A percentile compares a stretch with the other conserved stretches of the same genome.
Evolutionary conservation across 2,888 invertebrate species (phyloP).

Genomic region (Ophonus ardosiacus): DNA sequence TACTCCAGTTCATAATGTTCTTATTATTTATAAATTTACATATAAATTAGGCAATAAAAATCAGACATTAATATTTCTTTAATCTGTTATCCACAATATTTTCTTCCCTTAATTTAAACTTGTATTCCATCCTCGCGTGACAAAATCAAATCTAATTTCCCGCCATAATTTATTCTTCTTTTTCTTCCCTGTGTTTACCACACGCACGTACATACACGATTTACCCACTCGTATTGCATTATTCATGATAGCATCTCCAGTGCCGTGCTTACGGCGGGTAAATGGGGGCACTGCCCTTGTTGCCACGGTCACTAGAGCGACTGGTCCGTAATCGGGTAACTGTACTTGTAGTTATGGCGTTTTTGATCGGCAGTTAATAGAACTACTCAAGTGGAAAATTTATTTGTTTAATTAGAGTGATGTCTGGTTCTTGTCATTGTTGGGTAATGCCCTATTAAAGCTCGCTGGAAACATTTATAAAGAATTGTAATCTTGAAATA

Average conservation of each 20-base stretch:
- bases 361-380: constrained; percentile 22
- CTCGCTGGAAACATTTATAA: background rate
- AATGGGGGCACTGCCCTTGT: background rate
- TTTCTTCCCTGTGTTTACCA: constrained; percentile 26
- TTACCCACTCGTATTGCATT: background rate
- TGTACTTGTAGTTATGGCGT: constrained; percentile 8
- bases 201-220: background rate
- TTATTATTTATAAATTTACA: too few relatives aligned
- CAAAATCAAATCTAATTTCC: constrained; percentile 16
- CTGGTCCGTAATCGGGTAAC: constrained; percentile 3
- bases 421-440: constrained; percentile 9
- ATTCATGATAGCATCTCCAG: constrained; percentile 14
- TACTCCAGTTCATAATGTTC: too few relatives aligned
- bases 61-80: too few relatives aligned
- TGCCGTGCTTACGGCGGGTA: background rate
- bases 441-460: constrained; percentile 18
- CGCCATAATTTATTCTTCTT: background rate
- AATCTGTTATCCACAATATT: too few relatives aligned
- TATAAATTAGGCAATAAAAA: too few relatives aligned
- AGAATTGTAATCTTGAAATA: too few relatives aligned
- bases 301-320: constrained; percentile 4
- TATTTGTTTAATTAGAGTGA: constrained; percentile 18
- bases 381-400: constrained; percentile 10
- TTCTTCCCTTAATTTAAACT: background rate
- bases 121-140: background rate